Base-by-base conservation (phyloP, 2,113 vertebrate genomes). In the Muntiacus reevesi region DNA sequence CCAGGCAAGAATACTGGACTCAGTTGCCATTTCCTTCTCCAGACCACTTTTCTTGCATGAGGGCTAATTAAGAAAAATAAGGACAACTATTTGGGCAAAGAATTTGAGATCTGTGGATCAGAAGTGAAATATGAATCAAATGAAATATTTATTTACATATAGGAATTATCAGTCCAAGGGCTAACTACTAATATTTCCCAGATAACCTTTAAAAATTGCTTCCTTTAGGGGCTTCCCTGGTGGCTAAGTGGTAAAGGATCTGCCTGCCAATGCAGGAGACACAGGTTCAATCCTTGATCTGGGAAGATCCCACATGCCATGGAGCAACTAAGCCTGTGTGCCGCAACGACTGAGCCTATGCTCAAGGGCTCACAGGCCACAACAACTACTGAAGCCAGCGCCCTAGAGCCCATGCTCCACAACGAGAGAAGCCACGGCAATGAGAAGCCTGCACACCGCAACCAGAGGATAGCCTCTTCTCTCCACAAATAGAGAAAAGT, bases 191-290 rank as follows among this genome's bases (percentile, higher is more conserved):
- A 60, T 67, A 92, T 55, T 90, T 87, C 50, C 28, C n/a, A 95
- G 86, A 87, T 85, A 76, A 86, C 7, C 52, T 87, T 93, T 74
- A 88, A 96, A 91, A 92, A 92, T 59, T 50, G 94, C 76, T 94
- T 94, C 47, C n/a, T 94, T 54, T n/a, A 82, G 16, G 71, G 40
- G 23, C 23, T 43, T 76, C 71, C 23, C 23, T 76, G 36, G 23
- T 76, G 40, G 71, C 71, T 76, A 43, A 43, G 40, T 43, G 71
- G 71, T 76, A 76, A 76, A 43, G 23, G 14, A 76, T 76, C 40
- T 43, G 40, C 36, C 71, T 76, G 40, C 40, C 71, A 43, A 40
- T 76, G 71, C 71, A 76, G 40, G 71, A 76, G 71, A 76, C 12
- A 76, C 23, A 76, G 71, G 11, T 76, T 76, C 71, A 76, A 13